Percentiles rank a stretch among this genome's conserved stretches.
phyloP scores from a whole-genome alignment of 2,797 vertebrate species.

The Tympanoctomys barrerae region DNA sequence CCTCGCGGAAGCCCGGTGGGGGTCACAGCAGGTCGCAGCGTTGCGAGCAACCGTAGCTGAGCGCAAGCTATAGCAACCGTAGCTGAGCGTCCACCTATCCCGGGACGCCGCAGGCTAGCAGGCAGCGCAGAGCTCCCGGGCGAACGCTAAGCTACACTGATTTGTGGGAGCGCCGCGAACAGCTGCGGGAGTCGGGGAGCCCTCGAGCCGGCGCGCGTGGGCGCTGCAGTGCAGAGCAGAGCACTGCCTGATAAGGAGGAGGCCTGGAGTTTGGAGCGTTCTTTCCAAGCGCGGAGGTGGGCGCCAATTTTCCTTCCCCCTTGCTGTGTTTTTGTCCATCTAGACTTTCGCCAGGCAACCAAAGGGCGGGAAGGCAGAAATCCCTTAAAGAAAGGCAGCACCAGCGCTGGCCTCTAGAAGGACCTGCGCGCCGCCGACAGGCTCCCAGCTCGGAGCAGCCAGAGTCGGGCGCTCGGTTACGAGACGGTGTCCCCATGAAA shows the following conservation, averaged over 20 bases:
- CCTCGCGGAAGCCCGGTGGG: accelerated
- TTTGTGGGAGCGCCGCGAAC: background rate
- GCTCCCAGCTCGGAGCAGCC: background rate
- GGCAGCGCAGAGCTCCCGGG: background rate
- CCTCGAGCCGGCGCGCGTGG: background rate
- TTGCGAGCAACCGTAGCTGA: background rate
- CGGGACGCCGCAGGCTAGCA: background rate
- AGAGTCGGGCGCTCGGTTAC: background rate
- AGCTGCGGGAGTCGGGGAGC: background rate
- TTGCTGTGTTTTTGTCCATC: conserved; percentile 11
- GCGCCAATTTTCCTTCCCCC: background rate
- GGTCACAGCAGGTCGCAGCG: background rate
- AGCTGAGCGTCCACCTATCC: background rate
- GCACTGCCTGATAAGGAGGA: background rate
- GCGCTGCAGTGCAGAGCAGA: background rate
- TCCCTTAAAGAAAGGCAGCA: background rate
- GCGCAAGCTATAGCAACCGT: background rate
- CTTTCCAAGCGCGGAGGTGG: background rate
- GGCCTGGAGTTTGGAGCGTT: background rate
- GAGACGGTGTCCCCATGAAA: background rate
- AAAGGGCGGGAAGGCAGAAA: background rate
- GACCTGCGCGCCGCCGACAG: background rate
- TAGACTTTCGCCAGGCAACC: background rate
- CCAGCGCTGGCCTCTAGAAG: background rate
- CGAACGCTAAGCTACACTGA: background rate